Evolutionary conservation across 1,140 invertebrate genomes (phyloP).

Genomic region (Sitodiplosis mosellana): DNA sequence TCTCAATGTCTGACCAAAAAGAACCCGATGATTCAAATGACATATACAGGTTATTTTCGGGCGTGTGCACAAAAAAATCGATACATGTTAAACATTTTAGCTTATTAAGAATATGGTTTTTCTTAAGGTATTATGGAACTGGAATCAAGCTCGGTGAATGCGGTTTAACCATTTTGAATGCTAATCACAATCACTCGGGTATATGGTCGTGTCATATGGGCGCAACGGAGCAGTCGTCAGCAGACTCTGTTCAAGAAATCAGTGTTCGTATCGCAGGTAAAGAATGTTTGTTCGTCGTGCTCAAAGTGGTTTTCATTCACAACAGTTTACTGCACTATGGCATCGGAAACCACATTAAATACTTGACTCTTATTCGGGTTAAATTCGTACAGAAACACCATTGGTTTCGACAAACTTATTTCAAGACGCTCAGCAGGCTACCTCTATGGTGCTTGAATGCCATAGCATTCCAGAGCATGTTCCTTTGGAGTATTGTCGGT

Average conservation of each 20-base stretch:
- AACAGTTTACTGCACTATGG: too few relatives aligned
- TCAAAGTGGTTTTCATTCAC: too few relatives aligned
- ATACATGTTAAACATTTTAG: too few relatives aligned
- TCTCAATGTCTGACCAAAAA: background rate
- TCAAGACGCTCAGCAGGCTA: background rate
- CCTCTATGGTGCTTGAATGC: background rate
- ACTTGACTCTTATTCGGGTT: too few relatives aligned
- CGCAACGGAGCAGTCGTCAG: background rate
- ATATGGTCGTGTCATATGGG: background rate
- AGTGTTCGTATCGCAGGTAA: background rate
- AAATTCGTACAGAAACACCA: background rate
- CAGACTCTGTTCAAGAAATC: background rate
- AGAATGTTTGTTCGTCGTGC: too few relatives aligned
- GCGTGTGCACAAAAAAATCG: background rate
- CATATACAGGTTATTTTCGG: too few relatives aligned
- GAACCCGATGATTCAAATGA: background rate
- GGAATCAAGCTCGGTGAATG: background rate
- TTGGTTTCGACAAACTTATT: background rate
- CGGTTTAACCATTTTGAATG: background rate
- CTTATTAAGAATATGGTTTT: too few relatives aligned
- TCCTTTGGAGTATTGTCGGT: background rate
- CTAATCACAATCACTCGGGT: background rate
- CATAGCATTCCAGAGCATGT: background rate
- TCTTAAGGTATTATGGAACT: background rate
- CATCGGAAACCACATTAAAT: too few relatives aligned